phyloP scores from a whole-genome alignment of 2,113 vertebrate genomes.

The Coptodon bakossiorum region DNA sequence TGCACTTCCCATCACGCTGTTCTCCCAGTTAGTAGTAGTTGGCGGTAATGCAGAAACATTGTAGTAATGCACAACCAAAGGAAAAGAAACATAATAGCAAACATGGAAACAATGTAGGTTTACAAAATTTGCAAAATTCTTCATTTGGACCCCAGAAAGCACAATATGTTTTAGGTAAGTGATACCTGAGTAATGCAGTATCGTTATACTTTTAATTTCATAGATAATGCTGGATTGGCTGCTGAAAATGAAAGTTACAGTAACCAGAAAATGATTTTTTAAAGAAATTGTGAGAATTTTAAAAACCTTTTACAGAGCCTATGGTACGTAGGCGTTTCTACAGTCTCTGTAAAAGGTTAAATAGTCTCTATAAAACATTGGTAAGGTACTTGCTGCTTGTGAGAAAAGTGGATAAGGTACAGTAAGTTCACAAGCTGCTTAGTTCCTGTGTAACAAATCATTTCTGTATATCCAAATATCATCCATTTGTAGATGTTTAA shows the following conservation, averaged over 20 bases:
- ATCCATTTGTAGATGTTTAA: not conserved
- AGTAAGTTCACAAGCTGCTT: not conserved
- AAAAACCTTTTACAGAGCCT: not conserved
- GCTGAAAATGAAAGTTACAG: not conserved
- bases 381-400: not conserved
- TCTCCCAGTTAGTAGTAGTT: not conserved
- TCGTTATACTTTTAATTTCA: not conserved
- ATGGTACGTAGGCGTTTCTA: not conserved
- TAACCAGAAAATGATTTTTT: not conserved
- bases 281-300: not conserved
- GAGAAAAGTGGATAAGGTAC: not conserved
- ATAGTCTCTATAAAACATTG: not conserved
- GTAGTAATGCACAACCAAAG: not conserved
- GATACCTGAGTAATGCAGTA: not conserved
- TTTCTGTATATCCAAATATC: not conserved
- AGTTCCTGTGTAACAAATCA: not conserved
- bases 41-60: not conserved
- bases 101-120: not conserved
- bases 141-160: not conserved
- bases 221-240: not conserved
- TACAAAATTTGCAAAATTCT: not conserved
- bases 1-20: not conserved
- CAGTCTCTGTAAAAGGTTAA: not conserved
- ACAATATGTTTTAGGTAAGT: not conserved
- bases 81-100: not conserved